These are phyloP conservation scores for Ranitomeya imitator DNA, from an alignment of 2,113 vertebrate species.

Conservation along the genomic window DNA sequence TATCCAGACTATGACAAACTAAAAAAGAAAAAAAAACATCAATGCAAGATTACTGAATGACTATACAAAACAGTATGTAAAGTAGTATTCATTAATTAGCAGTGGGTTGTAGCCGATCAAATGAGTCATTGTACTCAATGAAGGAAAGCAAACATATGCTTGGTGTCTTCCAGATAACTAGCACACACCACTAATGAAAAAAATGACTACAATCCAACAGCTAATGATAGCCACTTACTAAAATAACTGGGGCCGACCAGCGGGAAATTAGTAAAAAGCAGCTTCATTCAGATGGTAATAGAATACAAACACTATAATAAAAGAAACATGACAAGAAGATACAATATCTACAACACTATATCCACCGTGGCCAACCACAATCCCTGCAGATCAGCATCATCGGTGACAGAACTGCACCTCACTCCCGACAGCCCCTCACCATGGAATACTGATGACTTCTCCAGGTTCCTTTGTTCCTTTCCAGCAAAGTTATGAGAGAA, in stretches of 20 bases:
- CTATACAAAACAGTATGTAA: slow-evolving; percentile 6
- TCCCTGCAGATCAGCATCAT: too few species aligned
- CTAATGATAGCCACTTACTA: not conserved
- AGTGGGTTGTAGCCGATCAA: not conserved
- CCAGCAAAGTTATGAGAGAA: not conserved
- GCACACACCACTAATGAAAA: not conserved
- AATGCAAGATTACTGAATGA: slow-evolving; percentile 10
- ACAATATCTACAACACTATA: not conserved
- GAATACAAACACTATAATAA: too few species aligned
- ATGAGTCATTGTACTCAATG: slow-evolving; percentile 32
- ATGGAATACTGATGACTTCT: not conserved
- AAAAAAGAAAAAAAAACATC: not conserved
- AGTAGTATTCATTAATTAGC: slow-evolving; percentile 20
- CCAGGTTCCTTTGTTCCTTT: slow-evolving; percentile 7
- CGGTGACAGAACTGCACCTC: not conserved
- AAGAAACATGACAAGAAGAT: not conserved
- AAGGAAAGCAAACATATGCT: slow-evolving; percentile 31
- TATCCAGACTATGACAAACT: not conserved
- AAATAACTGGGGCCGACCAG: not conserved
- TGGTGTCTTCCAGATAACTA: not conserved
- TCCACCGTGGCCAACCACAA: too few species aligned
- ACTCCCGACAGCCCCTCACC: not conserved
- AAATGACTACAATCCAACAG: not conserved
- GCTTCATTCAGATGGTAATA: not conserved
- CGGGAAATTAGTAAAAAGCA: not conserved